A percentile compares a stretch with the other conserved stretches of the same genome.
These are phyloP conservation scores for Heteractis magnifica DNA, from an alignment of 92 coral and sea anemone species.

Conservation along the genomic window DNA sequence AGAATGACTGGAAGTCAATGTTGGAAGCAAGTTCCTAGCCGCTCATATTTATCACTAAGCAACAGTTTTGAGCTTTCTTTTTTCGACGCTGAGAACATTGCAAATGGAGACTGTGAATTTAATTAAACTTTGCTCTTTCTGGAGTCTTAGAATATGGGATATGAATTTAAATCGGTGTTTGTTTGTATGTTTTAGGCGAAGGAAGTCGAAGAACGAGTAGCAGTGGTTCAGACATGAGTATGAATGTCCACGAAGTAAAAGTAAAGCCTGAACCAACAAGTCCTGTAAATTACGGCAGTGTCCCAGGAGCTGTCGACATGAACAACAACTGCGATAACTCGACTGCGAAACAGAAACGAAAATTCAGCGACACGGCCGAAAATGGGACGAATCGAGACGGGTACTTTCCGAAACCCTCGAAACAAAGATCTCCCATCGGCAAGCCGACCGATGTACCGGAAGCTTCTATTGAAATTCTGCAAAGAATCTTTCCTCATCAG, in stretches of 20 bases:
- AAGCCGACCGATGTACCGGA: conserved; percentile 51
- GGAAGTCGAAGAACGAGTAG: conserved; percentile 7
- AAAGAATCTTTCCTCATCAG: conserved; percentile 93
- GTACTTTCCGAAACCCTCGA: conserved; percentile 37
- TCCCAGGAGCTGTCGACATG: conserved; percentile 20
- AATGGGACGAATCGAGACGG: conserved; percentile 47
- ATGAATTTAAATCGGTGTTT: neutral
- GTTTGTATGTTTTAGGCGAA: neutral
- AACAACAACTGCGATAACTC: neutral
- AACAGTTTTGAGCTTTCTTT: neutral
- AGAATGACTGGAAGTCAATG: neutral
- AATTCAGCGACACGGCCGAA: conserved; percentile 44
- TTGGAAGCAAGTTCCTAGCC: neutral
- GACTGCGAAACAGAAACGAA: conserved; percentile 54
- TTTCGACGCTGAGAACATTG: neutral
- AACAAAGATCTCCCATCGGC: conserved; percentile 47
- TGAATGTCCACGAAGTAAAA: conserved; percentile 47
- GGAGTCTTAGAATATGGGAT: neutral
- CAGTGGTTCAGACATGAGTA: conserved; percentile 12
- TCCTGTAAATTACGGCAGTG: conserved; percentile 39
- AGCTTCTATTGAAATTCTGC: conserved; percentile 72
- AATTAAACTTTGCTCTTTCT: neutral
- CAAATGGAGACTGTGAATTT: neutral
- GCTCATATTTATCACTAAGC: neutral
- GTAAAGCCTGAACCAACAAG: conserved; percentile 70